Evolutionary conservation across 2,888 invertebrate genomes (phyloP).

Genomic region (Diarsia dahlii): DNA sequence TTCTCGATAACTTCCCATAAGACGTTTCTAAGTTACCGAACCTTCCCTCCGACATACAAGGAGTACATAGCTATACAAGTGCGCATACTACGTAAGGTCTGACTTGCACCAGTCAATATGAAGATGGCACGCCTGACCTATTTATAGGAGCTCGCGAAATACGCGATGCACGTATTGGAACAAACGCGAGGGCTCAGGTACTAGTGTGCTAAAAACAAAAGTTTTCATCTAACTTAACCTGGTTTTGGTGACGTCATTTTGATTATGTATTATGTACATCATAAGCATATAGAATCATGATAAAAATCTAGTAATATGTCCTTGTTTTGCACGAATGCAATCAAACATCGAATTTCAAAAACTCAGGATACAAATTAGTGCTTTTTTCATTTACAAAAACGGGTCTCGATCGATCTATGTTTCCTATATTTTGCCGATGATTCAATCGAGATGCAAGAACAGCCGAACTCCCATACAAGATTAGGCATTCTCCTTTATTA

Average conservation of each 20-base stretch:
- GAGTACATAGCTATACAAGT: conserved; percentile 1
- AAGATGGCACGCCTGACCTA: conserved; percentile 66
- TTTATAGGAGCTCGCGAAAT: conserved; percentile 58
- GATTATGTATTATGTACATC: too few species aligned
- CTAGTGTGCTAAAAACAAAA: conserved; percentile 2
- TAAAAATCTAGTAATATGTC: too few species aligned
- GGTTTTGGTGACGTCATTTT: neutral
- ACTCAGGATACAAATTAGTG: too few species aligned
- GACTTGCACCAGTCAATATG: conserved; percentile 64
- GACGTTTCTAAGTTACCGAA: neutral
- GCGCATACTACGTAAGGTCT: conserved; percentile 37
- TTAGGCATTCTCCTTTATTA: neutral
- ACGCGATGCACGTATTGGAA: conserved; percentile 61
- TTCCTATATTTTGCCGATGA: neutral
- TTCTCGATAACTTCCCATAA: neutral
- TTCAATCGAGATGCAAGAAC: neutral
- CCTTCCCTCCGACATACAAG: neutral
- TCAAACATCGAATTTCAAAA: too few species aligned
- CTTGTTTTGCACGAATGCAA: too few species aligned
- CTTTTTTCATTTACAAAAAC: too few species aligned
- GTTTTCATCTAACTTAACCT: conserved; percentile 10
- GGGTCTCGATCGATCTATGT: too few species aligned
- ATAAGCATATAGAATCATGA: too few species aligned
- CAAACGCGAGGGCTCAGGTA: conserved; percentile 25
- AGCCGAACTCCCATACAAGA: neutral